phyloP scores from a whole-genome alignment of 2,888 invertebrate species.

The Acronicta alni region DNA sequence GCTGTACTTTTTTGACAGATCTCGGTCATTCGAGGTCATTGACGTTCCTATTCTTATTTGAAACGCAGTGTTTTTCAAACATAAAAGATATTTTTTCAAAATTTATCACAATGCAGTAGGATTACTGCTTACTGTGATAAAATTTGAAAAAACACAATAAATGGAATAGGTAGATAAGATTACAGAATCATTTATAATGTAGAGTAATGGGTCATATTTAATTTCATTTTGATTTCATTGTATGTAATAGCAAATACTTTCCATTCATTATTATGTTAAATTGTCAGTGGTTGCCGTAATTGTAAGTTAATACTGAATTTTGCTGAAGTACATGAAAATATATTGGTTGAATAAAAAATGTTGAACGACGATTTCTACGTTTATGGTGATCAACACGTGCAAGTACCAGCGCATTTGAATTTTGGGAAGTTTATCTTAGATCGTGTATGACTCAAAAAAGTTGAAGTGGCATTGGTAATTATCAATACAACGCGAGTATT shows the following conservation, averaged over 20 bases:
- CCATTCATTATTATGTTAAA: slow-evolving; percentile 2
- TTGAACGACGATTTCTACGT: slow-evolving; percentile 63
- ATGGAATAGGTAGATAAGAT: too few relatives aligned
- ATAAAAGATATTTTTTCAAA: too few relatives aligned
- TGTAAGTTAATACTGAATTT: not conserved
- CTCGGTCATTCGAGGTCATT: too few relatives aligned
- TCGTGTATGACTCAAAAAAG: slow-evolving; percentile 56
- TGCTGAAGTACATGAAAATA: not conserved
- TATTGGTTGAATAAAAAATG: slow-evolving; percentile 54
- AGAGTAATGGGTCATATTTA: too few relatives aligned
- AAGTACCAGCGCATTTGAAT: slow-evolving; percentile 77
- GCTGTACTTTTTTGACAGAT: too few relatives aligned
- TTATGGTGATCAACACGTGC: slow-evolving; percentile 67
- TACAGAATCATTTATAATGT: too few relatives aligned
- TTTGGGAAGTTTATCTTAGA: slow-evolving; percentile 78
- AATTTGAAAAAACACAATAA: too few relatives aligned
- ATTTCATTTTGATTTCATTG: too few relatives aligned
- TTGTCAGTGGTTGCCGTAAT: not conserved
- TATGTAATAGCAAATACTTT: slow-evolving; percentile 19
- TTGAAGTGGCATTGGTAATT: slow-evolving; percentile 74
- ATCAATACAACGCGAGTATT: not conserved
- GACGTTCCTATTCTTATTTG: too few relatives aligned
- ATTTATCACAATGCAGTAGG: too few relatives aligned
- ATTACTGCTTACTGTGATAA: too few relatives aligned
- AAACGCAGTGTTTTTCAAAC: too few relatives aligned